Evolutionary conservation across 2,888 invertebrate genomes (phyloP).

Genomic region (Poecilus cupreus): DNA sequence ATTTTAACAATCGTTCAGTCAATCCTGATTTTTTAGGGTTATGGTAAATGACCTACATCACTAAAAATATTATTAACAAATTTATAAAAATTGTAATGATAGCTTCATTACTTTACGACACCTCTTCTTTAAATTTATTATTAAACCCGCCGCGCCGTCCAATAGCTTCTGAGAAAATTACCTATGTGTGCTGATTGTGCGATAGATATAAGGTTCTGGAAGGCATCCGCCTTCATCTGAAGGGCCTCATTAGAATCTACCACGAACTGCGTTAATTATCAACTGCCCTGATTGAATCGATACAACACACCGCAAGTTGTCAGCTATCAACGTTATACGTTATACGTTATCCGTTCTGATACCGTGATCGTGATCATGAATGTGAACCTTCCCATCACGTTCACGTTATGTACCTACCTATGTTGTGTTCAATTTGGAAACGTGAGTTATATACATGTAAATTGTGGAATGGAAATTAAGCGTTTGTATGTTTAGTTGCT

Average conservation of each 20-base stretch:
- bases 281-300: conserved; percentile 14
- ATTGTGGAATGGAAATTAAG: not conserved
- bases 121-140: not conserved
- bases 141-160: too few species aligned
- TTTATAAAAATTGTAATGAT: too few species aligned
- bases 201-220: not conserved
- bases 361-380: not conserved
- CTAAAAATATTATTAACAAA: too few species aligned
- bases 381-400: not conserved
- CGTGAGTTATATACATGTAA: not conserved
- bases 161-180: too few species aligned
- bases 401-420: not conserved
- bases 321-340: not conserved
- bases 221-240: not conserved
- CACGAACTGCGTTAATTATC: not conserved
- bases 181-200: conserved; percentile 9
- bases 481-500: not conserved
- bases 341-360: not conserved
- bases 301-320: conserved; percentile 7
- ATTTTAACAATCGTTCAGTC: too few species aligned
- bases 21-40: too few species aligned
- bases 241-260: conserved; percentile 1
- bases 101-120: too few species aligned
- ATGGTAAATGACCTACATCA: too few species aligned
- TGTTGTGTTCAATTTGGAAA: not conserved